Evolutionary conservation across 2,113 vertebrate species (phyloP).

Genomic region (Albula glossodonta): DNA sequence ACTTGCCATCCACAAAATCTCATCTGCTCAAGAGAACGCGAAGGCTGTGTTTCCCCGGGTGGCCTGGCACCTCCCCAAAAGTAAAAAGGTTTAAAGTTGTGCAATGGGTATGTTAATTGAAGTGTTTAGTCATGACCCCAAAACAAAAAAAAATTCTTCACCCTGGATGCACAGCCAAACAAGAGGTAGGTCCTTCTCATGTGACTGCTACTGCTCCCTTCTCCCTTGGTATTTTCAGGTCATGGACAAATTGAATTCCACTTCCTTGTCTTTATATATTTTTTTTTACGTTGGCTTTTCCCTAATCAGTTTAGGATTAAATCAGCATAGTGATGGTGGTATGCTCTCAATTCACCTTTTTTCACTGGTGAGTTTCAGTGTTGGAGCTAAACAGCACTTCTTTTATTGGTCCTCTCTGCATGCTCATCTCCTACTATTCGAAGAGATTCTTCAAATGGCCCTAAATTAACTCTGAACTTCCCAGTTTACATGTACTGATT

Average conservation of each 20-base stretch:
- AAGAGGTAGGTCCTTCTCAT: not conserved
- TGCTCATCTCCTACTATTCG: not conserved
- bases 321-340: not conserved
- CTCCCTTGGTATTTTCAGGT: not conserved
- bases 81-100: no score
- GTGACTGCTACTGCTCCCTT: not conserved
- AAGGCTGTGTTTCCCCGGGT: no score
- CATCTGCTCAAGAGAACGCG: no score
- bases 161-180: not conserved
- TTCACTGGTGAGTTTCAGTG: not conserved
- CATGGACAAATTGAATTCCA: conserved; percentile 8
- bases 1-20: no score
- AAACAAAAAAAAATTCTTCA: no score
- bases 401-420: not conserved
- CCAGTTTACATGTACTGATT: not conserved
- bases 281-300: not conserved
- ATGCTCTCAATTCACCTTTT: conserved; percentile 13
- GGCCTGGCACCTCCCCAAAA: no score
- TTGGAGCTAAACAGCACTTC: not conserved
- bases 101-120: no score
- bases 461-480: not conserved
- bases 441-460: conserved; percentile 1
- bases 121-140: no score
- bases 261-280: not conserved
- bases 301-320: not conserved